Evolutionary conservation across 2,113 vertebrate genomes (phyloP).

Genomic region (Clarias magur): DNA sequence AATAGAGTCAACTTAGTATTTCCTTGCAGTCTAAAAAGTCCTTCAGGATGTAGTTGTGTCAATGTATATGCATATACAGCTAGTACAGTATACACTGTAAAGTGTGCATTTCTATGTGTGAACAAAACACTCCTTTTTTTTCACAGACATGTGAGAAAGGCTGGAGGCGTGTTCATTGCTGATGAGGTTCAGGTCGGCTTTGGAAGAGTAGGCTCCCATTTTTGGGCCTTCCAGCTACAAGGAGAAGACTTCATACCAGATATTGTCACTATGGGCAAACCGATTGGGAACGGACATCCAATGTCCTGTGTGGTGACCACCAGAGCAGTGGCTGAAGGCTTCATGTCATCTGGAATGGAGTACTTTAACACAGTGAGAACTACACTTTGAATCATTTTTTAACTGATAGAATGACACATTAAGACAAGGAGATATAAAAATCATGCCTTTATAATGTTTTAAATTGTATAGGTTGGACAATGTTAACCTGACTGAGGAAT

Average conservation of each 20-base stretch:
- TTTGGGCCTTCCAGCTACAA: slow-evolving; percentile 95
- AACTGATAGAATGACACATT: slow-evolving; percentile 65
- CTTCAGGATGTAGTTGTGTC: not conserved
- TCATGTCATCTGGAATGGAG: slow-evolving; percentile 85
- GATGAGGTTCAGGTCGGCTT: slow-evolving; percentile 98
- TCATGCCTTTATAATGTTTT: not conserved
- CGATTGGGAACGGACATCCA: slow-evolving; percentile 95
- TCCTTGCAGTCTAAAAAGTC: not conserved
- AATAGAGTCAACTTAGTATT: not conserved
- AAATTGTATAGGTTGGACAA: not conserved
- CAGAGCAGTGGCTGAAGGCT: slow-evolving; percentile 86
- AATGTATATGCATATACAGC: not conserved
- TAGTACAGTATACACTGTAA: not conserved
- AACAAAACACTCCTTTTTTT: not conserved
- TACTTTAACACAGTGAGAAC: slow-evolving; percentile 92
- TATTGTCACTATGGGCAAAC: slow-evolving; percentile 98
- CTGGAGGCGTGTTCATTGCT: slow-evolving; percentile 87
- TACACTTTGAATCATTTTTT: slow-evolving; percentile 2
- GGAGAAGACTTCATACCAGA: slow-evolving; percentile 91
- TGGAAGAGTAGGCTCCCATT: slow-evolving; percentile 86
- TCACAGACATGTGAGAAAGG: slow-evolving; percentile 79
- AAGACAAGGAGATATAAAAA: not conserved
- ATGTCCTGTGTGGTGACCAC: slow-evolving; percentile 97
- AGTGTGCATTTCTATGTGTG: slow-evolving; percentile 4
- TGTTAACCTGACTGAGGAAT: slow-evolving; percentile 1